Percentiles rank a stretch among this genome's conserved stretches.
Evolutionary conservation across 2,888 invertebrate species (phyloP).

Genomic region (Catocala nupta): DNA sequence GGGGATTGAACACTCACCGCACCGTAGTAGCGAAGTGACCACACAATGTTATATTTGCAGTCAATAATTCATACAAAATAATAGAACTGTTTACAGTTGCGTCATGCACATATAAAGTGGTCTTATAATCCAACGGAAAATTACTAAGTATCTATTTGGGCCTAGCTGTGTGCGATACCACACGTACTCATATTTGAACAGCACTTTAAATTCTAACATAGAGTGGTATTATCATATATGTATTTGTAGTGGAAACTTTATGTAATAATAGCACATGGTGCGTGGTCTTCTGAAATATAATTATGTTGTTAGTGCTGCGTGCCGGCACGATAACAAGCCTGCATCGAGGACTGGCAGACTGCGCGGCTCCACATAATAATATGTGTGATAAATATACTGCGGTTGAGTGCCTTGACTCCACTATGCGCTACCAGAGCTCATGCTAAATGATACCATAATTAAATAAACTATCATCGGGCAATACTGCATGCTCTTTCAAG

Average conservation of each 20-base stretch:
- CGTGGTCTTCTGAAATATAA: conserved; percentile 34
- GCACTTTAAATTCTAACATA: conserved; percentile 17
- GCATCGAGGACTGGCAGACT: conserved; percentile 34
- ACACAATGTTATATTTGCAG: too few relatives aligned
- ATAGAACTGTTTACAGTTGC: too few relatives aligned
- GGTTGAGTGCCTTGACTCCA: conserved; percentile 5
- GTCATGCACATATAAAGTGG: too few relatives aligned
- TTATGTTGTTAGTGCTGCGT: conserved; percentile 49
- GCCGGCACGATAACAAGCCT: conserved; percentile 9
- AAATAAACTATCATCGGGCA: not conserved
- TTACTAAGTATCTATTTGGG: conserved; percentile 6
- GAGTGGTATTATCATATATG: conserved; percentile 19
- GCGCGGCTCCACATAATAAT: conserved; percentile 34
- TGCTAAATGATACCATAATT: not conserved
- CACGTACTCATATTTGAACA: conserved; percentile 20
- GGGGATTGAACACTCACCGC: too few relatives aligned
- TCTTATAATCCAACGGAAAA: too few relatives aligned
- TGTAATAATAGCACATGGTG: conserved; percentile 26
- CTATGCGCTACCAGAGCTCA: not conserved
- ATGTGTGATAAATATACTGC: conserved; percentile 36
- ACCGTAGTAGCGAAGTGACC: too few relatives aligned
- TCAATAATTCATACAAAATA: too few relatives aligned
- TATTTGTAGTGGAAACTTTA: conserved; percentile 26
- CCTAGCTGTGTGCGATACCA: conserved; percentile 1
- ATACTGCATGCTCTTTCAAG: too few relatives aligned